These are phyloP conservation scores for Amniataba percoides DNA, from an alignment of 2,797 vertebrate genomes.

Conservation along the genomic window DNA sequence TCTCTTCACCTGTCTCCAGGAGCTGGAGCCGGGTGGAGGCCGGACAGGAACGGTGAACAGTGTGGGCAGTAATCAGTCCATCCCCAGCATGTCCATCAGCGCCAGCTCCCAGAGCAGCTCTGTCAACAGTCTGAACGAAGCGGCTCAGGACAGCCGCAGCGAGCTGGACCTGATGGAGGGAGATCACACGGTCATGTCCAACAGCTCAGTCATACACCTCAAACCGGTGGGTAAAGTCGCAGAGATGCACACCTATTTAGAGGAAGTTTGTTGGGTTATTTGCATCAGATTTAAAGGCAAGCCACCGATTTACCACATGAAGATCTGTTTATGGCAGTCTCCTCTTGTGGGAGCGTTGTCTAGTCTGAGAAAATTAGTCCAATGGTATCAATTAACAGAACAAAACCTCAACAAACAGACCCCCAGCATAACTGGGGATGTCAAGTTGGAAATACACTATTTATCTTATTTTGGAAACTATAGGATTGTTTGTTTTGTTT, in stretches of 20 bases:
- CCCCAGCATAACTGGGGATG: neutral
- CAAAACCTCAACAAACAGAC: neutral
- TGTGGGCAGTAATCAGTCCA: constrained; percentile 98
- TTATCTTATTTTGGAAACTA: neutral
- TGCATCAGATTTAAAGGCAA: neutral
- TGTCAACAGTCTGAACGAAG: constrained; percentile 98
- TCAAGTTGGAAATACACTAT: neutral
- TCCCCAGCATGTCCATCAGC: constrained; percentile 99
- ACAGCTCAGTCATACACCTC: constrained; percentile 98
- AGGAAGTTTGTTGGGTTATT: neutral
- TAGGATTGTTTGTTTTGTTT: neutral
- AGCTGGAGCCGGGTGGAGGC: constrained; percentile 92
- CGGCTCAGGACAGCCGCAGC: constrained; percentile 94
- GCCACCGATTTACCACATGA: neutral
- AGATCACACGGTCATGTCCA: constrained; percentile 98
- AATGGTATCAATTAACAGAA: neutral
- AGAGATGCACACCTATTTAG: neutral
- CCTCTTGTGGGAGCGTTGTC: neutral
- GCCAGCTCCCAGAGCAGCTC: constrained; percentile 99
- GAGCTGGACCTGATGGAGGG: constrained; percentile 98
- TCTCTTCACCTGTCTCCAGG: constrained; percentile 78
- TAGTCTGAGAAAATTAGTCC: neutral
- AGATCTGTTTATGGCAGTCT: neutral
- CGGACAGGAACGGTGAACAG: constrained; percentile 97
- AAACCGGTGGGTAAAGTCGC: constrained; percentile 71